A percentile compares a stretch with the other conserved stretches of the same genome.
Evolutionary conservation across 2,797 vertebrate species (phyloP).

Genomic region (Lepus townsendii): DNA sequence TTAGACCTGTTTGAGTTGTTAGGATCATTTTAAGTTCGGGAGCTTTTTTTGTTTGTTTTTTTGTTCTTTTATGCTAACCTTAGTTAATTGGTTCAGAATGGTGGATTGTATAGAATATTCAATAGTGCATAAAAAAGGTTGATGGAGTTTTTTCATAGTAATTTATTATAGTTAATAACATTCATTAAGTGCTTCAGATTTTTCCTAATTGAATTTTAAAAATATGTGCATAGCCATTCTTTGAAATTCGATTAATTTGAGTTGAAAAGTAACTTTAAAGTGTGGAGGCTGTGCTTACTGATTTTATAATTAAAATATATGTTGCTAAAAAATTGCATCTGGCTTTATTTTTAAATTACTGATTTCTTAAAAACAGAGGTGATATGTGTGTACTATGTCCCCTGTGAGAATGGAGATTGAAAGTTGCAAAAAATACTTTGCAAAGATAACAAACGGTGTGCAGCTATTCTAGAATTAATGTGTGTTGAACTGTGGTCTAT

Average conservation of each 20-base stretch:
- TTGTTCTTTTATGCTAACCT: slow-evolving; percentile 7
- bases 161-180: slow-evolving; percentile 40
- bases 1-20: neutral
- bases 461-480: neutral
- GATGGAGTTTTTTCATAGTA: neutral
- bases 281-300: neutral
- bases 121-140: neutral
- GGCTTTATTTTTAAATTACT: slow-evolving; percentile 55
- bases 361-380: slow-evolving; percentile 35
- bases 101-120: slow-evolving; percentile 11
- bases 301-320: slow-evolving; percentile 63
- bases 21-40: slow-evolving; percentile 31
- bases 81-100: slow-evolving; percentile 53
- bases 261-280: slow-evolving; percentile 50
- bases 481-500: neutral
- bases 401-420: neutral
- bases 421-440: slow-evolving; percentile 1
- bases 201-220: slow-evolving; percentile 58
- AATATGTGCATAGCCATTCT: neutral
- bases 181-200: slow-evolving; percentile 44
- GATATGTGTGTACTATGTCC: neutral
- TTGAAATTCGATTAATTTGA: slow-evolving; percentile 34
- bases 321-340: slow-evolving; percentile 2
- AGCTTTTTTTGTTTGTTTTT: neutral
- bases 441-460: neutral